Evolutionary conservation across 2,113 vertebrate species (phyloP).

Genomic region (Aramus guarauna): DNA sequence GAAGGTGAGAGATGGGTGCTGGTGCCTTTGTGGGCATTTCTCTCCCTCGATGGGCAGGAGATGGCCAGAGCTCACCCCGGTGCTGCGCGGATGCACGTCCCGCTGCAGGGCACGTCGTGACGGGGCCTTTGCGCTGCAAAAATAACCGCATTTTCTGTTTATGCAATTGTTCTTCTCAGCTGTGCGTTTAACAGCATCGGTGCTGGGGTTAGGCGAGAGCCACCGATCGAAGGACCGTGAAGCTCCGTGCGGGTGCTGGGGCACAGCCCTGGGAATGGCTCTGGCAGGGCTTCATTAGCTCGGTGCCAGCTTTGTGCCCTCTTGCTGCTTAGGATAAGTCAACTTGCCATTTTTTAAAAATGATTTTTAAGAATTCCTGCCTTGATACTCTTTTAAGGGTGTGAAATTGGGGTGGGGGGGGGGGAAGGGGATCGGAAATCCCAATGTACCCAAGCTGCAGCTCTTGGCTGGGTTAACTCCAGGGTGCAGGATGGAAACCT

Average conservation of each 20-base stretch:
- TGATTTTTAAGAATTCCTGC: neutral
- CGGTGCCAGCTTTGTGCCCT: neutral
- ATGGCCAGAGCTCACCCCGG: accelerated
- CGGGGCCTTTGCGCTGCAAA: neutral
- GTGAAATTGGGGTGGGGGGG: neutral
- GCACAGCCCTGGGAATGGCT: neutral
- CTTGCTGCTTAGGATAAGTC: neutral
- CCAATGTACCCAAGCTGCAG: neutral
- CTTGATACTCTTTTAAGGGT: neutral
- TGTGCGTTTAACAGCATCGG: neutral
- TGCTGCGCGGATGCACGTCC: accelerated
- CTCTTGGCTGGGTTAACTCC: neutral
- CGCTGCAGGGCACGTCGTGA: neutral
- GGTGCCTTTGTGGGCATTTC: neutral
- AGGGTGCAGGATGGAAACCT: neutral
- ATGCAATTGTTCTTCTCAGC: neutral
- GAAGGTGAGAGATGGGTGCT: neutral
- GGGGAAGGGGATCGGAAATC: too few relatives aligned
- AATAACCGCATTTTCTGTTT: neutral
- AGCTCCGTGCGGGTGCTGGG: neutral
- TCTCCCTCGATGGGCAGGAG: accelerated
- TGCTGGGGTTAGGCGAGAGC: neutral
- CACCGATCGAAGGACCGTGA: accelerated
- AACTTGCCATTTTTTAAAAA: neutral
- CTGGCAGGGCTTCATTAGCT: neutral